phyloP scores from a whole-genome alignment of 1,140 invertebrate genomes.

The Hermetia illucens region DNA sequence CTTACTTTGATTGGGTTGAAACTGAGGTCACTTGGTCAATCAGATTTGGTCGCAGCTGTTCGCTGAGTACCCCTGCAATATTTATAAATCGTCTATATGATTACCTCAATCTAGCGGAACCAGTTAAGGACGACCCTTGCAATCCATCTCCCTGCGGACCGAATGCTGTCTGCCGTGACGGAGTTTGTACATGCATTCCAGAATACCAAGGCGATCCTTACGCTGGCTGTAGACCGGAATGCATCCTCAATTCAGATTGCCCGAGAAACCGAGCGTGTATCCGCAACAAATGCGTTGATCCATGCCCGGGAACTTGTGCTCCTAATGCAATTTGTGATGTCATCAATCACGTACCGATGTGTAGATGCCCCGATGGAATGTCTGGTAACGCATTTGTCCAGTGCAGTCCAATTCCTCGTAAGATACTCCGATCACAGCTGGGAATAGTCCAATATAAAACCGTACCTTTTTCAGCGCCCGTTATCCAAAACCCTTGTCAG shows the following conservation, averaged over 20 bases:
- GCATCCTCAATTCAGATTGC: constrained; percentile 71
- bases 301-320: constrained; percentile 61
- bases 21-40: too few species aligned
- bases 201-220: constrained; percentile 53
- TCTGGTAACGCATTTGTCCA: constrained; percentile 60
- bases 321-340: constrained; percentile 58
- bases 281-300: constrained; percentile 57
- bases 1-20: too few species aligned
- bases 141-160: constrained; percentile 62
- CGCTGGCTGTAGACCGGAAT: constrained; percentile 61
- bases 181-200: constrained; percentile 23
- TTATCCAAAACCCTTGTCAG: constrained; percentile 38
- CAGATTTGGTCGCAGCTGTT: too few species aligned
- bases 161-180: constrained; percentile 19
- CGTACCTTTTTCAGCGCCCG: constrained; percentile 16
- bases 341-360: constrained; percentile 62
- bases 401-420: constrained; percentile 46
- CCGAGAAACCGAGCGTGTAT: constrained; percentile 55
- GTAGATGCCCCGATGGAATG: constrained; percentile 50
- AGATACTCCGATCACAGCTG: constrained; percentile 31
- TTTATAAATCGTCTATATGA: too few species aligned
- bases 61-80: too few species aligned
- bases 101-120: too few species aligned
- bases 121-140: constrained; percentile 42
- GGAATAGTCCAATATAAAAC: constrained; percentile 17